Conservation (phyloP, 2,888 invertebrate genomes). For the Megaustenia siamemsis region DNA sequence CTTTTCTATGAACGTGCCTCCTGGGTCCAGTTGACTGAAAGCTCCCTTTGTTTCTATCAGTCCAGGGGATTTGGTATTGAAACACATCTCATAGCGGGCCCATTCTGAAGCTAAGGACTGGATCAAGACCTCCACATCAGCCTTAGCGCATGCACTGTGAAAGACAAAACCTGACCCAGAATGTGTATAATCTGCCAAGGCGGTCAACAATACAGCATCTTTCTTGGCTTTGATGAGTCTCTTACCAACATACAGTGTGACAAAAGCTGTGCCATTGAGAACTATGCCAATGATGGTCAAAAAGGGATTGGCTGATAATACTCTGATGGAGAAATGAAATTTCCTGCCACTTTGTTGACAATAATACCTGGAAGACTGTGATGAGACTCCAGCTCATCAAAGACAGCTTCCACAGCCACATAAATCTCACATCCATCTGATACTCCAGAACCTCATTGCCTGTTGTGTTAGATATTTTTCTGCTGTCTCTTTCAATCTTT, state of each 20-base stretch:
- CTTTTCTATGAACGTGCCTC: conserved; percentile 77
- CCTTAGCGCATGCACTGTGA: conserved; percentile 82
- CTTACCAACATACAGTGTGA: conserved; percentile 82
- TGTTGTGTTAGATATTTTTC: conserved; percentile 79
- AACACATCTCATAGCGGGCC: conserved; percentile 82
- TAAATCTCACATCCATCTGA: conserved; percentile 81
- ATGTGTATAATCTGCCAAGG: conserved; percentile 82
- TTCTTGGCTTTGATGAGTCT: conserved; percentile 81
- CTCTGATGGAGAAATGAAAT: conserved; percentile 82
- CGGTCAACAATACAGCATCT: conserved; percentile 81
- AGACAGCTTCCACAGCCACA: conserved; percentile 78
- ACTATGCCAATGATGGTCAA: conserved; percentile 82
- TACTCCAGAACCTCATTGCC: conserved; percentile 80
- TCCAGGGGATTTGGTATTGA: conserved; percentile 83
- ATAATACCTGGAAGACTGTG: conserved; percentile 81
- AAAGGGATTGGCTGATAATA: conserved; percentile 82
- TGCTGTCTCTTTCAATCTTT: conserved; percentile 81
- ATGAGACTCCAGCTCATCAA: conserved; percentile 80
- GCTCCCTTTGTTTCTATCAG: conserved; percentile 83
- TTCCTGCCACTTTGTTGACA: conserved; percentile 83
- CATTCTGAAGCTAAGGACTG: conserved; percentile 82
- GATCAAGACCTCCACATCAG: conserved; percentile 82
- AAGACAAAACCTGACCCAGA: conserved; percentile 82
- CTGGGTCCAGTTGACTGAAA: conserved; percentile 81
- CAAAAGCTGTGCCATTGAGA: conserved; percentile 81